Evolutionary conservation across 2,797 vertebrate genomes (phyloP).

Genomic region (Ptychobarbus kaznakovi): DNA sequence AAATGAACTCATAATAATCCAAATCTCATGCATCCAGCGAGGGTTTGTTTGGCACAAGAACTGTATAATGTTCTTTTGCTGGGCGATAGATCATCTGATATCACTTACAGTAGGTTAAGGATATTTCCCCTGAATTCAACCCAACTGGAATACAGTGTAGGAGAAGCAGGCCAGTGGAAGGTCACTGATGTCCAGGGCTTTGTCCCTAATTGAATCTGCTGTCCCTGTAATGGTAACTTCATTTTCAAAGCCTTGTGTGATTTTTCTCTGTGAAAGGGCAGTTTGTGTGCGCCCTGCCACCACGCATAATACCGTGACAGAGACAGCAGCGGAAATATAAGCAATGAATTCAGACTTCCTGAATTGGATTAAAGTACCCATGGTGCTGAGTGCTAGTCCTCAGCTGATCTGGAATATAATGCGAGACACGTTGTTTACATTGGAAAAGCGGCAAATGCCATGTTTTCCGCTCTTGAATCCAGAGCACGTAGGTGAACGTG

Average conservation of each 20-base stretch:
- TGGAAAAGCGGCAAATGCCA: constrained; percentile 48
- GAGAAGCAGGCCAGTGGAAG: constrained; percentile 64
- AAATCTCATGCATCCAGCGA: constrained; percentile 25
- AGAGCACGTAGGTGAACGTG: neutral
- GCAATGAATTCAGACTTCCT: constrained; percentile 51
- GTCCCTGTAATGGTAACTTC: constrained; percentile 68
- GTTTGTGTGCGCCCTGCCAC: constrained; percentile 42
- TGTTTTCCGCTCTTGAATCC: constrained; percentile 5
- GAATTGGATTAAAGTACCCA: constrained; percentile 69
- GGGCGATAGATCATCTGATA: constrained; percentile 49
- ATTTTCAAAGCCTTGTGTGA: constrained; percentile 73
- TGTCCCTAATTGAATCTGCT: constrained; percentile 75
- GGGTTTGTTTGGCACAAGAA: constrained; percentile 8
- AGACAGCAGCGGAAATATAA: constrained; percentile 62
- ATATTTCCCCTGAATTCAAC: constrained; percentile 43
- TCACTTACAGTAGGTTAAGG: constrained; percentile 52
- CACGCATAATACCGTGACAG: constrained; percentile 61
- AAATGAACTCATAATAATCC: constrained; percentile 20
- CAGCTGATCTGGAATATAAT: constrained; percentile 59
- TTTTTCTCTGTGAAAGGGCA: constrained; percentile 56
- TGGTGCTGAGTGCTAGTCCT: constrained; percentile 60
- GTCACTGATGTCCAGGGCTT: constrained; percentile 63
- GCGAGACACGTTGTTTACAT: constrained; percentile 59
- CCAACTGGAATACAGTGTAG: constrained; percentile 59
- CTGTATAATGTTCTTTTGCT: constrained; percentile 3